Evolutionary conservation across 2,888 invertebrate species (phyloP).

Genomic region (Andricus curvator): DNA sequence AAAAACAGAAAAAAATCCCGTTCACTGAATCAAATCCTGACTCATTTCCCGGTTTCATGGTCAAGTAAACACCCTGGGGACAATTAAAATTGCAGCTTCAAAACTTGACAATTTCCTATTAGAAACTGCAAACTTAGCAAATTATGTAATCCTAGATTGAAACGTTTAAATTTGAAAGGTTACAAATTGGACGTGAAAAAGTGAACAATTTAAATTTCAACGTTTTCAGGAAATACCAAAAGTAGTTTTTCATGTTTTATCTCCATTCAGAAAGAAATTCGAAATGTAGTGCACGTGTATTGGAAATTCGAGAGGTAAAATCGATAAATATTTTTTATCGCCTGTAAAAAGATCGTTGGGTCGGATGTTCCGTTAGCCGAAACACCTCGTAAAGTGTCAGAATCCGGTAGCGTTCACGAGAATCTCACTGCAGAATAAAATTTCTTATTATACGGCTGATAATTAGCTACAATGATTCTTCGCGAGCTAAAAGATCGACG

Average conservation of each 20-base stretch:
- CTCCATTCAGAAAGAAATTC: background rate
- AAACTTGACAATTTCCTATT: no score
- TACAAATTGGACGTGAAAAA: no score
- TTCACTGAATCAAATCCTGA: no score
- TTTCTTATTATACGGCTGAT: slow-evolving; percentile 6
- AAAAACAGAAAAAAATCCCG: no score
- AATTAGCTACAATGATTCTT: background rate
- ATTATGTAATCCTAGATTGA: no score
- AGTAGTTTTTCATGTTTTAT: background rate
- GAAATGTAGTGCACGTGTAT: background rate
- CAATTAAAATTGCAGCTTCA: no score
- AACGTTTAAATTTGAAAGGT: no score
- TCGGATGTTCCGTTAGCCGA: slow-evolving; percentile 16
- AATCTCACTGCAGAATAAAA: background rate
- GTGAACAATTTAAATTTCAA: no score
- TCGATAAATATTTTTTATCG: slow-evolving; percentile 10
- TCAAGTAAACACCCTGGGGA: no score
- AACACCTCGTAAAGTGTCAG: slow-evolving; percentile 1
- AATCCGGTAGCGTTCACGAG: slow-evolving; percentile 9
- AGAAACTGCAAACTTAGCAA: no score
- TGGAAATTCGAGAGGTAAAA: background rate
- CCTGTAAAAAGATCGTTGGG: background rate
- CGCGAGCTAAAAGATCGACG: slow-evolving; percentile 7
- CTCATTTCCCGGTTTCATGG: no score
- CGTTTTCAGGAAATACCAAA: no score